Conservation (phyloP, 2,888 invertebrate genomes). For the Tillus elongatus region DNA sequence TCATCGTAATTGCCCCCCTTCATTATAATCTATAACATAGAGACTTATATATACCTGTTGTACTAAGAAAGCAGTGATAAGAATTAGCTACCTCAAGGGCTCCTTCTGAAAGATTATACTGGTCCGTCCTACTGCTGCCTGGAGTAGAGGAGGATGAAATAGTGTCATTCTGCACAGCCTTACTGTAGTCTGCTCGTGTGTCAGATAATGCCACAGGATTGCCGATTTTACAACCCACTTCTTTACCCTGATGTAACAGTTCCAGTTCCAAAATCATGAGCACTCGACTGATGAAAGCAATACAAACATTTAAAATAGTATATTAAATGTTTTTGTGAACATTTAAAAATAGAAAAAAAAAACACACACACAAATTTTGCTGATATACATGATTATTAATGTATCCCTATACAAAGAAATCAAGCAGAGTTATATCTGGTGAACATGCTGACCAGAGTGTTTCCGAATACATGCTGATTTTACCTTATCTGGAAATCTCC, state of each 20-base stretch:
- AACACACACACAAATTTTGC: no score
- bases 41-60: constrained; percentile 11
- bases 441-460: no score
- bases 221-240: constrained; percentile 69
- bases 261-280: constrained; percentile 75
- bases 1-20: constrained; percentile 59
- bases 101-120: constrained; percentile 17
- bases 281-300: constrained; percentile 76
- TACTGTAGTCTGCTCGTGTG: constrained; percentile 17
- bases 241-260: no score
- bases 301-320: no score
- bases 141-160: constrained; percentile 11
- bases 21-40: constrained; percentile 57
- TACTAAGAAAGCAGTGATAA: neutral
- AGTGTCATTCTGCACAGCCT: neutral
- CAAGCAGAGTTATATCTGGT: no score
- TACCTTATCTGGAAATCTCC: no score
- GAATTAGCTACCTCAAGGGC: constrained; percentile 16
- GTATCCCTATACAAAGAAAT: no score
- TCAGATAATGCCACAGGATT: constrained; percentile 54
- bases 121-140: constrained; percentile 18
- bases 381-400: no score
- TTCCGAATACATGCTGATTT: no score
- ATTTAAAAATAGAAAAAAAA: no score
- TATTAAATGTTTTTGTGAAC: no score